These are phyloP conservation scores for Trachelus iudaicus DNA, from an alignment of 2,888 invertebrate species.

Conservation along the genomic window DNA sequence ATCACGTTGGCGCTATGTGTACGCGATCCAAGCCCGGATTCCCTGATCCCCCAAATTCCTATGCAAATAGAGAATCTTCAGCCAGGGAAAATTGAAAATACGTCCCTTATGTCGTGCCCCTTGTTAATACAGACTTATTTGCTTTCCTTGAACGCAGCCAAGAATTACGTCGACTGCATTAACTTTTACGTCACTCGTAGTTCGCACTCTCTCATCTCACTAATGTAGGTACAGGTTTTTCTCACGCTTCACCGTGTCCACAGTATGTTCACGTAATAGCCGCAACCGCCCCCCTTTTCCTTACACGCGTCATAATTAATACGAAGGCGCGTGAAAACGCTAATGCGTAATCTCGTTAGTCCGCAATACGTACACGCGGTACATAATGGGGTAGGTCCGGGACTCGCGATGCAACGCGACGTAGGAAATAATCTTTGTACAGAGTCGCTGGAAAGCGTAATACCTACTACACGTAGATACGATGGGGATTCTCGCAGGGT, in stretches of 20 bases:
- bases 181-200: background rate
- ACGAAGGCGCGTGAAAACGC: constrained; percentile 25
- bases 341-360: constrained; percentile 19
- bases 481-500: no score
- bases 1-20: constrained; percentile 45
- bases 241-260: background rate
- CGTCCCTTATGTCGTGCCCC: background rate
- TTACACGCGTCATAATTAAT: constrained; percentile 35
- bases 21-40: constrained; percentile 45
- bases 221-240: background rate
- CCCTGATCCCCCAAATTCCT: constrained; percentile 57
- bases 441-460: background rate
- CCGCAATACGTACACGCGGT: background rate
- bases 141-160: constrained; percentile 3
- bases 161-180: background rate
- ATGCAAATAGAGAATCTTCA: constrained; percentile 51
- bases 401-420: background rate
- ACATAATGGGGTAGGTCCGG: background rate
- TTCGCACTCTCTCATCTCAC: background rate
- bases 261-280: background rate
- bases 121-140: background rate
- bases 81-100: constrained; percentile 15
- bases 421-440: background rate
- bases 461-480: background rate
- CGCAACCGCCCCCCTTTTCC: background rate